phyloP scores from a whole-genome alignment of 64 coral and sea anemone species.

The Porites australiensis region DNA sequence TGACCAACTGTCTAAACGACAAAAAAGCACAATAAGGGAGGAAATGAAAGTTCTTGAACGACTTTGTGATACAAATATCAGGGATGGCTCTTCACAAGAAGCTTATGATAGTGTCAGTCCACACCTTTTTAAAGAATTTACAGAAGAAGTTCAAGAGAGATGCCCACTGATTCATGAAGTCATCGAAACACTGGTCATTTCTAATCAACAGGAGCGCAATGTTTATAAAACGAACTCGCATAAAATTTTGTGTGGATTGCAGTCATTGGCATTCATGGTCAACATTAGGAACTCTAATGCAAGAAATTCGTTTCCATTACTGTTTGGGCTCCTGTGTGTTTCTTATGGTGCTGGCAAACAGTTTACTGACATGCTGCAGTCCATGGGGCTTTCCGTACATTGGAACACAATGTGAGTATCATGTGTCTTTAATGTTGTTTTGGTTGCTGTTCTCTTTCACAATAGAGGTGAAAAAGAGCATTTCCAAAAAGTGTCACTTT shows the following conservation, averaged over 20 bases:
- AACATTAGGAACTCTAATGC: constrained; percentile 36
- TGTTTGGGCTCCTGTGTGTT: constrained; percentile 64
- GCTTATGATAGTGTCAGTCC: constrained; percentile 16
- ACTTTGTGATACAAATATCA: constrained; percentile 3
- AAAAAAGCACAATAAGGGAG: background rate
- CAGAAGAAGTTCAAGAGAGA: constrained; percentile 29
- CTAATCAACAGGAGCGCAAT: constrained; percentile 22
- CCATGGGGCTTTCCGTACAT: constrained; percentile 60
- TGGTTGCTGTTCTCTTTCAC: too few species aligned
- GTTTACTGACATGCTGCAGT: constrained; percentile 57
- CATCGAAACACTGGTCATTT: constrained; percentile 32
- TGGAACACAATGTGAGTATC: constrained; percentile 54
- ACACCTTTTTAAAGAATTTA: constrained; percentile 11
- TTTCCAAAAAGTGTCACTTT: too few species aligned
- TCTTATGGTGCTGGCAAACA: constrained; percentile 75
- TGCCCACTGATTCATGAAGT: constrained; percentile 50
- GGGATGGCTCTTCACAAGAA: constrained; percentile 26
- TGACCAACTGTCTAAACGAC: background rate
- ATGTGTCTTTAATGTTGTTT: too few species aligned
- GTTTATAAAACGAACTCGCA: constrained; percentile 44
- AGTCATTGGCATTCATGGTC: background rate
- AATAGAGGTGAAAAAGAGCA: too few species aligned
- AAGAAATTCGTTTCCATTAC: constrained; percentile 27
- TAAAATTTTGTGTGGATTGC: constrained; percentile 47
- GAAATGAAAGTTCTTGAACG: background rate